Conservation (phyloP, 2,113 vertebrate species). For the Perccottus glenii region DNA sequence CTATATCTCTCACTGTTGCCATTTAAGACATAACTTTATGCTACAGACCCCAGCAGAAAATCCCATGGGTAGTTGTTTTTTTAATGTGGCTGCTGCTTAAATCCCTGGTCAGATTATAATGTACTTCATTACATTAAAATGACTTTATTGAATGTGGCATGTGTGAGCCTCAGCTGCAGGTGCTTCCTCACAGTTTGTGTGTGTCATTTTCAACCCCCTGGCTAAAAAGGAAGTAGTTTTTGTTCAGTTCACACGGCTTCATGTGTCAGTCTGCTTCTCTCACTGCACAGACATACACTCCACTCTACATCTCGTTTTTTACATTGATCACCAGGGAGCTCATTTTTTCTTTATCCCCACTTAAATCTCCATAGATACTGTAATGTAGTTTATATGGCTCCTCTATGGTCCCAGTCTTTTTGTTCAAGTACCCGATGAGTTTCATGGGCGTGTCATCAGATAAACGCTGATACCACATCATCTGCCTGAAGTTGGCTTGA, state of each 20-base stretch:
- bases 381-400: slow-evolving; percentile 6
- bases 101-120: too few species aligned
- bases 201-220: slow-evolving; percentile 22
- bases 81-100: too few species aligned
- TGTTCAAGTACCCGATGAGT: slow-evolving; percentile 42
- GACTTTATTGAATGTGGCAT: too few species aligned
- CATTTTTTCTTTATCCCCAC: slow-evolving; percentile 16
- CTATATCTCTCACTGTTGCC: too few species aligned
- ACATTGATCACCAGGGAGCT: neutral
- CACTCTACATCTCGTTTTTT: slow-evolving; percentile 12
- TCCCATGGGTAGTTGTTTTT: too few species aligned
- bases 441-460: slow-evolving; percentile 29
- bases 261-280: slow-evolving; percentile 24
- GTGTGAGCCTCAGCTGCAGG: neutral
- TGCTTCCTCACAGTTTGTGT: neutral
- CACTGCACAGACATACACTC: slow-evolving; percentile 65
- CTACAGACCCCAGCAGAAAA: too few species aligned
- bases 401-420: neutral
- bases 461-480: slow-evolving; percentile 60
- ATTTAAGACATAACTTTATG: too few species aligned
- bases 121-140: too few species aligned
- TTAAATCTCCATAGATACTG: slow-evolving; percentile 43
- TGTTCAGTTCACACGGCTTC: slow-evolving; percentile 22
- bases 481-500: slow-evolving; percentile 19
- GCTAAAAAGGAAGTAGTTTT: too few species aligned